These are phyloP conservation scores for Lysiphlebus fabarum DNA, from an alignment of 1,140 invertebrate genomes.

Conservation along the genomic window DNA sequence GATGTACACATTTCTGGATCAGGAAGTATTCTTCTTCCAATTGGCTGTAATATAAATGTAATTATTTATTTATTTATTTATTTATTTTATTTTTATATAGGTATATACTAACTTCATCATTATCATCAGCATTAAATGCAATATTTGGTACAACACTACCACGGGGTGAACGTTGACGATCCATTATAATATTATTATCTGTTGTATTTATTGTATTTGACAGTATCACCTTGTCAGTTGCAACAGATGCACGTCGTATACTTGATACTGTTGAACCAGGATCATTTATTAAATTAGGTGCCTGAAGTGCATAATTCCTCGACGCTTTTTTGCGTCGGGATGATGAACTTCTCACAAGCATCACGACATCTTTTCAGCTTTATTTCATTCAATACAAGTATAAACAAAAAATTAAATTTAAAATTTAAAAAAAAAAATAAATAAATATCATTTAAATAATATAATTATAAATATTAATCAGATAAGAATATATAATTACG, in stretches of 20 bases:
- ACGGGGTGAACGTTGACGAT: conserved; percentile 49
- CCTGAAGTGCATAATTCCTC: conserved; percentile 61
- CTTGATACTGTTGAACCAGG: conserved; percentile 28
- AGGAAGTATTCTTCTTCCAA: conserved; percentile 40
- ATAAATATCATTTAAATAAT: no score
- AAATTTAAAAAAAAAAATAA: no score
- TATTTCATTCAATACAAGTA: no score
- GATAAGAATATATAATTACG: no score
- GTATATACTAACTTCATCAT: conserved; percentile 37
- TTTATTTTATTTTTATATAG: not conserved
- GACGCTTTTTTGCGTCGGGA: conserved; percentile 65
- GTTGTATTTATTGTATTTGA: conserved; percentile 36
- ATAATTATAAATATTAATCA: no score
- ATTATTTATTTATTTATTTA: conserved; percentile 4
- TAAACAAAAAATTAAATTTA: no score
- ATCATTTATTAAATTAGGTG: conserved; percentile 42
- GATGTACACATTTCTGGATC: conserved; percentile 44
- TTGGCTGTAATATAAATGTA: conserved; percentile 37
- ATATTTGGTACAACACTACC: conserved; percentile 56
- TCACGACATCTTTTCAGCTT: conserved; percentile 43
- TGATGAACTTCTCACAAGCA: conserved; percentile 66
- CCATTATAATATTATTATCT: conserved; percentile 30
- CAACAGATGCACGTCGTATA: conserved; percentile 46
- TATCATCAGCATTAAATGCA: conserved; percentile 35
- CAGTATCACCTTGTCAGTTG: conserved; percentile 42